Conservation (phyloP, 2,888 invertebrate species). For the Seladonia tumulorum region DNA sequence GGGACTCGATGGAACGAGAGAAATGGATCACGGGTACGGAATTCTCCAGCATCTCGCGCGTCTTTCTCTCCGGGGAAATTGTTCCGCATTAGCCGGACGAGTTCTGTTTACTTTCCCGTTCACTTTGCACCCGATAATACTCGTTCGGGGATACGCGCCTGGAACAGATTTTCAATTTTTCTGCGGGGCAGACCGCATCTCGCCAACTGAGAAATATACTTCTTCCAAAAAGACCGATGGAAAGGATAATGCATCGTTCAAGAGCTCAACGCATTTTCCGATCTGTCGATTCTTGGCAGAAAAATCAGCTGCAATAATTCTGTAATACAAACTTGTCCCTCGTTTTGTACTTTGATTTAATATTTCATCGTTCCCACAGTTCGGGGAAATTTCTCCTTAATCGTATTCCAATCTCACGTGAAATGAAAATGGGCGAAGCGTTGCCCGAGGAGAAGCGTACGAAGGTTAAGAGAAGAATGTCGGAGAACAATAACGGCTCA, state of each 20-base stretch:
- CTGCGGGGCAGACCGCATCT: not conserved
- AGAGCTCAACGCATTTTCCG: not conserved
- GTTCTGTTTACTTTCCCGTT: not conserved
- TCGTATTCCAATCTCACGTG: not conserved
- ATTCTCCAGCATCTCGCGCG: not conserved
- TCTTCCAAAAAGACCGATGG: not conserved
- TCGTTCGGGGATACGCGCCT: not conserved
- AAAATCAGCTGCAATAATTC: no score
- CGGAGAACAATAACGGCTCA: not conserved
- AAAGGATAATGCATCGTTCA: not conserved
- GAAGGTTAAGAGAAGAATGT: not conserved
- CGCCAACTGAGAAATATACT: not conserved
- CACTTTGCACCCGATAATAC: not conserved
- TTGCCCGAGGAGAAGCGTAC: not conserved
- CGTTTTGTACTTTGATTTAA: no score
- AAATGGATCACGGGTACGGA: not conserved
- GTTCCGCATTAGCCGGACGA: not conserved
- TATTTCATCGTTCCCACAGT: no score
- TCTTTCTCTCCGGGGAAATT: not conserved
- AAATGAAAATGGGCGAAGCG: not conserved
- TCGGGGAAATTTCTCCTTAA: not conserved
- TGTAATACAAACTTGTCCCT: no score
- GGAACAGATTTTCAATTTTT: not conserved
- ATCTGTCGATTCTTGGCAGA: no score
- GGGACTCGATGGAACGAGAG: conserved; percentile 32